phyloP scores from a whole-genome alignment of 2,113 vertebrate species.

The Columbina picui region DNA sequence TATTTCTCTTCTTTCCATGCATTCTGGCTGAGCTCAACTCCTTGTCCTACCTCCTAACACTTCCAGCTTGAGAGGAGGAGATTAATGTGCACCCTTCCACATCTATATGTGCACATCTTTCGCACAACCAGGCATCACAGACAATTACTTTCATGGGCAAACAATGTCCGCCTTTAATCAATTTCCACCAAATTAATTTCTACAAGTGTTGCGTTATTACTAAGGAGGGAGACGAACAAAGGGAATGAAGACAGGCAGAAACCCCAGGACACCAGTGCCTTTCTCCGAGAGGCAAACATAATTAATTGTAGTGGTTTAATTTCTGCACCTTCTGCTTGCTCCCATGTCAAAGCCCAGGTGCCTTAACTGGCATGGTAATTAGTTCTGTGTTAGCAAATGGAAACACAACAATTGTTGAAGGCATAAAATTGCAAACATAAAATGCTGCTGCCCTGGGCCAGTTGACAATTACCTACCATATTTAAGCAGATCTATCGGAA shows the following conservation, averaged over 20 bases:
- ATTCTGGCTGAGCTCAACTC: background rate
- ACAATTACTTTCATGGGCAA: background rate
- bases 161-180: constrained; percentile 44
- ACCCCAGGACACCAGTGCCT: background rate
- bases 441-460: background rate
- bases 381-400: background rate
- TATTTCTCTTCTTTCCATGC: background rate
- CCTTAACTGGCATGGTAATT: constrained; percentile 49
- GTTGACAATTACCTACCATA: background rate
- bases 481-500: background rate
- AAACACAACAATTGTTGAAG: background rate
- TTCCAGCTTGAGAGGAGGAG: background rate
- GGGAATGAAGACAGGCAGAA: background rate
- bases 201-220: constrained; percentile 38
- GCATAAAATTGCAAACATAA: background rate
- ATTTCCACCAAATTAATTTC: constrained; percentile 57
- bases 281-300: background rate
- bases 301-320: constrained; percentile 71
- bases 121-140: background rate
- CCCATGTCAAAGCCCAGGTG: constrained; percentile 55
- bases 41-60: background rate
- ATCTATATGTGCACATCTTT: background rate
- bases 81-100: background rate
- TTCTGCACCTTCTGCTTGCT: constrained; percentile 34
- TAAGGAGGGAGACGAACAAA: constrained; percentile 40